A percentile compares a stretch with the other conserved stretches of the same genome.
These are phyloP conservation scores for Lophura swinhoii DNA, from an alignment of 2,797 vertebrate species.

Conservation along the genomic window DNA sequence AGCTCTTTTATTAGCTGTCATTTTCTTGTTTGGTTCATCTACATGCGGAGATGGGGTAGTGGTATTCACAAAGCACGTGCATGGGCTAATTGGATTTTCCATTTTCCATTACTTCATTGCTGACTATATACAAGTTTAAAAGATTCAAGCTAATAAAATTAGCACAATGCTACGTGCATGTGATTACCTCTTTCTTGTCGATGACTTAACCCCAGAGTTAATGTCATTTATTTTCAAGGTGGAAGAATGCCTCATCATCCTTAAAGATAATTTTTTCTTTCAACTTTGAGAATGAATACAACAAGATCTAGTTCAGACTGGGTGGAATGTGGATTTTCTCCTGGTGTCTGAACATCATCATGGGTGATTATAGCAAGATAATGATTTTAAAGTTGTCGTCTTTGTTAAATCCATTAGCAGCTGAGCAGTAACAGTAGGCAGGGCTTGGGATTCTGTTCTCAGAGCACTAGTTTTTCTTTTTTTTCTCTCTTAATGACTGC, in stretches of 20 bases:
- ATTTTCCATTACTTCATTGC: conserved; percentile 57
- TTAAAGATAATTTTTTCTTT: neutral
- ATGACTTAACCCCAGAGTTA: conserved; percentile 49
- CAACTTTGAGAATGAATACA: neutral
- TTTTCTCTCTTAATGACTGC: neutral
- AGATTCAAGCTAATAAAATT: conserved; percentile 62
- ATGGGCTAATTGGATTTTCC: conserved; percentile 72
- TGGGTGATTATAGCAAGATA: neutral
- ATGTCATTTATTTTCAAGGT: conserved; percentile 38
- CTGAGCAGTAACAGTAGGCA: neutral
- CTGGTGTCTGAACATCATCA: neutral
- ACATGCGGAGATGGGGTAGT: conserved; percentile 11
- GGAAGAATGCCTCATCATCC: neutral
- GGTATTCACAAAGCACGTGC: conserved; percentile 45
- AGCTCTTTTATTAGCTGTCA: neutral
- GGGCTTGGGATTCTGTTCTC: neutral
- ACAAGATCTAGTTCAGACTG: neutral
- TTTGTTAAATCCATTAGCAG: neutral
- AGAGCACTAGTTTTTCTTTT: neutral
- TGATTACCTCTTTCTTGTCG: conserved; percentile 37
- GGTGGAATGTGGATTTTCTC: neutral
- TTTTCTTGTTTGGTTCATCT: conserved; percentile 43
- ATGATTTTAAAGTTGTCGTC: neutral
- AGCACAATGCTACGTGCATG: conserved; percentile 25
- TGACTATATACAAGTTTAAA: conserved; percentile 50